Evolutionary conservation across 1,140 invertebrate species (phyloP), one percentile per base, ranked within the genome.

Genomic region (Amyelois transitella): DNA sequence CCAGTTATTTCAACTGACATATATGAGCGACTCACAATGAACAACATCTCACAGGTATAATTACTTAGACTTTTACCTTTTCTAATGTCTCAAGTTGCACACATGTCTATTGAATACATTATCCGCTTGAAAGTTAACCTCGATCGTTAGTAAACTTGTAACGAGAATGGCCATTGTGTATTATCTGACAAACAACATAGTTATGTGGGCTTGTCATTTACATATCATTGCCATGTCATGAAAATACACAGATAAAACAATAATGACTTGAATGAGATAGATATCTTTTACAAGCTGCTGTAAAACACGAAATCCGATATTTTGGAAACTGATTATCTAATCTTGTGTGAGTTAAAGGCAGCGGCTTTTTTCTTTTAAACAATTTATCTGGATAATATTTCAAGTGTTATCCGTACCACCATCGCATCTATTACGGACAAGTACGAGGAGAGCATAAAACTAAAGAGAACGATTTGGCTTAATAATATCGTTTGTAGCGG

Each of bases 361-460:
- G 56, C 58, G 49, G 48, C 58, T 58, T 7, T 2, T 43, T 62
- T 69, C 53, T 62, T 69, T 53, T 58, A 64, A n/a, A 66, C 63
- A 58, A 55, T 60, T 61, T 66, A 61, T 65, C 32, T 57, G 55
- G n/a, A 53, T 63, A 62, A 64, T 55, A 67, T 60, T 64, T 64
- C 63, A 52, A 58, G 32, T 60, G 48, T 71, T 71, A 75, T 72
- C 66, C 69, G 55, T 54, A 64, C 64, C 63, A 63, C 70, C 75
- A 71, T 78, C 71, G 60, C 61, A 74, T 69, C 60, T 69, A 67
- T 69, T 71, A 69, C 59, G 58, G 55, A 21, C 43, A 62, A 38
- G 62, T 77, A 84, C 81, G 58, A 80, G 81, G 78, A 62, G 55
- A 66, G 59, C 74, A 80, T 81, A 77, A 75, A 75, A 73, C 65